Evolutionary conservation across 2,888 invertebrate species (phyloP).

Genomic region (Euphydryas editha): DNA sequence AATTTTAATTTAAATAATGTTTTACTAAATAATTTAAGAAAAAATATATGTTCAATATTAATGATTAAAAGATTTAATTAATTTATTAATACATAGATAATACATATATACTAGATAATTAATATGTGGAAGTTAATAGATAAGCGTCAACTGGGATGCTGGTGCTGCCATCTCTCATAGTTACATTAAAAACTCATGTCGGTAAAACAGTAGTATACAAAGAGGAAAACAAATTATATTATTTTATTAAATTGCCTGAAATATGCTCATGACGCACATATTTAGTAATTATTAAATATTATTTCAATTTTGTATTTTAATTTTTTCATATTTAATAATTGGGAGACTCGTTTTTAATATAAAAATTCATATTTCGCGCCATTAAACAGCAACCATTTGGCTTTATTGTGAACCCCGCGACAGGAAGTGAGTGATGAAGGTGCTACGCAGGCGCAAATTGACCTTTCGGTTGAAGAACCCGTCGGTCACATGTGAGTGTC

Average conservation of each 20-base stretch:
- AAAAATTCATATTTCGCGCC: slow-evolving; percentile 66
- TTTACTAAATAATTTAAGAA: not conserved
- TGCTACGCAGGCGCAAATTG: slow-evolving; percentile 88
- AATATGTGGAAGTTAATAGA: slow-evolving; percentile 24
- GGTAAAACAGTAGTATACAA: slow-evolving; percentile 46
- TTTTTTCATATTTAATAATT: not conserved
- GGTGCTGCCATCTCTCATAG: slow-evolving; percentile 44
- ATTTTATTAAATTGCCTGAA: not conserved
- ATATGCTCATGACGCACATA: not conserved
- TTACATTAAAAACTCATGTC: slow-evolving; percentile 17
- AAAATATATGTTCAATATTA: not conserved
- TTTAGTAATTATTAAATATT: not conserved
- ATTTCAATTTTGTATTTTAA: not conserved
- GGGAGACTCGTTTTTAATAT: not conserved
- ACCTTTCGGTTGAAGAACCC: slow-evolving; percentile 94
- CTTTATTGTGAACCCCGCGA: slow-evolving; percentile 80
- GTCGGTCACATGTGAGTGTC: slow-evolving; percentile 96
- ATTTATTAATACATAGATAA: not conserved
- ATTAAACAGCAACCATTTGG: slow-evolving; percentile 59
- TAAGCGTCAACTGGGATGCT: slow-evolving; percentile 36
- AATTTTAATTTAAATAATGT: too few species aligned
- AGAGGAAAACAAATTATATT: slow-evolving; percentile 1
- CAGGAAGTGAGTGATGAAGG: slow-evolving; percentile 83
- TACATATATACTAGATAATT: slow-evolving; percentile 23
- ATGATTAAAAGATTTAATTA: not conserved